Conservation (phyloP, 2,888 invertebrate genomes). For the Gari tellinella region DNA sequence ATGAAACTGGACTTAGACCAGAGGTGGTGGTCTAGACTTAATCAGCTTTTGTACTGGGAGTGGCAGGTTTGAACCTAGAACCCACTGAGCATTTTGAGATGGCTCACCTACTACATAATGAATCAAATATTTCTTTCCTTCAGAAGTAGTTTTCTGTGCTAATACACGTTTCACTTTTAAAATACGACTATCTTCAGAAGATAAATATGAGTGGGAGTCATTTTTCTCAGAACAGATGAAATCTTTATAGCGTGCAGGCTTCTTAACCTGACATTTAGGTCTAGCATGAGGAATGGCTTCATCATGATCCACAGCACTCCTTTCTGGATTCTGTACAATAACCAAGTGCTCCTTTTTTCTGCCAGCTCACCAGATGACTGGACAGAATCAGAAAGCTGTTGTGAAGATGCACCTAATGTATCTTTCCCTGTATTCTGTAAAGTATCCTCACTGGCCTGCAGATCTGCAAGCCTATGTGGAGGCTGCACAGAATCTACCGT, state of each 20-base stretch:
- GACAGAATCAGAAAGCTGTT: too few species aligned
- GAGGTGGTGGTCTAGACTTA: slow-evolving; percentile 7
- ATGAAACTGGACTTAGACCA: slow-evolving; percentile 4
- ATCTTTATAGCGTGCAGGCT: slow-evolving; percentile 4
- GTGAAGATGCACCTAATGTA: too few species aligned
- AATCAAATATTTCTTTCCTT: slow-evolving; percentile 19
- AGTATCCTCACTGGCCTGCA: too few species aligned
- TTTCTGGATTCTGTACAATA: not conserved
- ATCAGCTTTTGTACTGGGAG: not conserved
- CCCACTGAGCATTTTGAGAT: slow-evolving; percentile 24
- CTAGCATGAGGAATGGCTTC: not conserved
- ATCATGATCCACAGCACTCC: not conserved
- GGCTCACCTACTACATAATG: slow-evolving; percentile 16
- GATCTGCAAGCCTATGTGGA: too few species aligned
- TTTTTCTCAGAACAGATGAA: not conserved
- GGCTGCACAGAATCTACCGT: too few species aligned
- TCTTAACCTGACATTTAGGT: slow-evolving; percentile 2
- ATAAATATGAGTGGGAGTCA: not conserved
- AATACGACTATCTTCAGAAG: slow-evolving; percentile 1
- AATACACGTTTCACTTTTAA: slow-evolving; percentile 25
- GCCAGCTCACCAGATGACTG: not conserved
- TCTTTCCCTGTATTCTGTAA: too few species aligned
- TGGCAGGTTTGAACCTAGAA: slow-evolving; percentile 15
- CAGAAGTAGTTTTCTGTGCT: slow-evolving; percentile 11
- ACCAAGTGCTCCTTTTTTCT: not conserved